Evolutionary conservation across 2,113 vertebrate genomes (phyloP), one percentile per base, ranked within the genome.

Genomic region (Neopipo cinnamomea): DNA sequence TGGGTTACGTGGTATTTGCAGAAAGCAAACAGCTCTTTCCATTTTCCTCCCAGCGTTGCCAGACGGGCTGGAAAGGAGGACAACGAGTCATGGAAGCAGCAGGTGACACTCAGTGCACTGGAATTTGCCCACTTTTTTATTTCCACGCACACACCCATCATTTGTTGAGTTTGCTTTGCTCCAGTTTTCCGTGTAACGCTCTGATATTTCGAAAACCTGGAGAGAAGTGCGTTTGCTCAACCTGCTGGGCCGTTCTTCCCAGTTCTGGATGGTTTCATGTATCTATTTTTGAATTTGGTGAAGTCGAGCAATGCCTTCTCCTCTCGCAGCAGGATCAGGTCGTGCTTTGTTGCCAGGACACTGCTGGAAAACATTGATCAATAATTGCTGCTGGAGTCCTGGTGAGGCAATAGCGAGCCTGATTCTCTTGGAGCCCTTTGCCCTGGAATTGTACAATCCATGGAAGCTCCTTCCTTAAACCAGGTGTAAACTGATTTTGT

Each of bases 201-300:
- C 12, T 1, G 22, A 13, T 22, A 31, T 55, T 89, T 80, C 44
- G 42, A 41, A 76, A 59, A 31, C 18, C 35, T 9, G 11, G 9
- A 12, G 53, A 33, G 59, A 21, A 39, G 9, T 2, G 10, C 7
- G 0, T 44, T 79, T 21, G 44, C 44, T 61, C 37, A 41, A 3
- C 9, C 33, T 14, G 2, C 52, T 1, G 0, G 20, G 8, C 58
- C 2, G 0, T 56, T 31, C 21, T 44, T 13, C 11, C 8, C 41
- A 12, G 2, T 16, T n/a, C 68, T 27, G 4, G 14, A 1, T 52
- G 62, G 1, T 22, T 70, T 66, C 0, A 0, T 3, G 21, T 3
- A 3, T 11, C 1, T 39, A 4, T 63, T 92, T 78, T 52, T 33
- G 4, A 41, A 1, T n/a, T 70, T 14, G 4, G 0, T 3, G 0